Evolutionary conservation across 1,140 invertebrate species (phyloP), one percentile per base, ranked within the genome.

Genomic region (Nomia melanderi): DNA sequence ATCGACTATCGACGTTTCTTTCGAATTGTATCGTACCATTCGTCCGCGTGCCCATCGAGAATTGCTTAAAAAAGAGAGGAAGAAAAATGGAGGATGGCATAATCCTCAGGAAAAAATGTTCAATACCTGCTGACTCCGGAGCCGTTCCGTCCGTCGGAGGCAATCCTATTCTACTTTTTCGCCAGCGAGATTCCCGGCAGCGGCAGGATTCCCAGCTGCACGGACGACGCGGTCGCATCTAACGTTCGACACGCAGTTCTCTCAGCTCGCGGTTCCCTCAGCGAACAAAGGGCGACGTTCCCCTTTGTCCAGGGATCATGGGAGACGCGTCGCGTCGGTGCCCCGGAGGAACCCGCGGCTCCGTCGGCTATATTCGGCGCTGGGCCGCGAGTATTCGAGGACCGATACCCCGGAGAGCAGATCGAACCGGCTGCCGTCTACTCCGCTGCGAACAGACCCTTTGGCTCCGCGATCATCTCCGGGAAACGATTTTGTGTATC

Each of bases 81-180:
- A n/a, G 31, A 53, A 27, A 27, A 29, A 31, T 1, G 12, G 4
- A 17, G 1, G 12, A 25, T 2, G 7, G 0, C n/a, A n/a, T n/a
- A n/a, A 12, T 9, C 14, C 25, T 11, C 4, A 36, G 23, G 59
- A 75, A 23, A 67, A 69, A 50, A 50, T 60, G 60, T 60, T 7
- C 11, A 53, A 60, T 77, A 77, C 74, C 74, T 77, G 74, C 54
- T n/a, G 63, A 11, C 66, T n/a, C n/a, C n/a, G n/a, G 44, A 17
- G 33, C 4, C 8, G 2, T 20, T 20, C 23, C 20, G 54, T 69
- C 62, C 25, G 62, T 56, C 31, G 54, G 44, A 17, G 41, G 25
- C 2, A 11, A 64, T 65, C 63, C 36, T 41, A 20, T 31, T 74
- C 39, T 73, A 56, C 25, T 41, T 56, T 36, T 2, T 20, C 14